Base-by-base conservation (phyloP, 1,140 invertebrate species). In the Platorchestia sp. region DNA sequence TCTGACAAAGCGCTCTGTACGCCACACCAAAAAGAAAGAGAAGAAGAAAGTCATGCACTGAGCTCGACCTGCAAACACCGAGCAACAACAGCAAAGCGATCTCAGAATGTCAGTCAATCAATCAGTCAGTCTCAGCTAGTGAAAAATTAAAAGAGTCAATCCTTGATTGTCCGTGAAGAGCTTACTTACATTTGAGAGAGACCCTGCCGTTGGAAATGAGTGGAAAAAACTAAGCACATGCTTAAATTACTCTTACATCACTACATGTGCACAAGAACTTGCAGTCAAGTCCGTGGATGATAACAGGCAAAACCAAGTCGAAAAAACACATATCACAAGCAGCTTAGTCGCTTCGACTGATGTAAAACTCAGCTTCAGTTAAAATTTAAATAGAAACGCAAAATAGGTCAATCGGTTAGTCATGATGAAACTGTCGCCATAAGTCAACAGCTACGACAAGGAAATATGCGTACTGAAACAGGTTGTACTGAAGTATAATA, bases 1-100 rank as follows among this genome's bases (percentile, higher is more conserved):
- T 98, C 98, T 97, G 98, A 98, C 97, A 98, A 97, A 97, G 98
- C 98, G 97, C 98, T 98, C 97, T 98, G 98, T 97, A 98, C 98
- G 98, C 98, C 97, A 43, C 53, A 95, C 95, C 89, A 96, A 42
- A 95, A 47, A 87, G 41, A 86, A 91, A 89, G 42, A 86, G 95
- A 53, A 89, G 95, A 44, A 51, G 47, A 75, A 86, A 95, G 59
- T 90, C 87, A 45, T 93, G 91, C 43, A 47, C 43, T 89, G 87
- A 89, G 87, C 43, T 89, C 59, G 59, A 75, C 59, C 1, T 75
- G 59, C 59, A 75, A 75, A 75, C 59, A 75, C 59, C 59, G 10
- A 75, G 59, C 59, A 75, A 36, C 59, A 75, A 75, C 59, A 75
- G 10, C 59, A 75, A 75, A 14, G 59, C 14, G 10, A 1, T 75